phyloP scores from a whole-genome alignment of 2,113 vertebrate genomes.

The Nycticebus coucang region DNA sequence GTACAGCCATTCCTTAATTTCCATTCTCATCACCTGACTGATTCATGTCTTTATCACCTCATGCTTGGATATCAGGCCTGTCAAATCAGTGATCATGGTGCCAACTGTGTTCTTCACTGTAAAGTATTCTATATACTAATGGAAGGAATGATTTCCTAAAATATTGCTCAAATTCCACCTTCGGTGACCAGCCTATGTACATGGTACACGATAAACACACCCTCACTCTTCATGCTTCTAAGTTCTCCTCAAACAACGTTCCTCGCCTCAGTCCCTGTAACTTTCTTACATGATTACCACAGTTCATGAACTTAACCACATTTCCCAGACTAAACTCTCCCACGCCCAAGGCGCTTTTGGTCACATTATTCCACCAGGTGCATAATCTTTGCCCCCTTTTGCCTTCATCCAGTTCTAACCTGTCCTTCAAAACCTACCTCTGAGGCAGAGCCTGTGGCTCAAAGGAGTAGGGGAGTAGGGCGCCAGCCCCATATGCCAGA shows the following conservation, averaged over 20 bases:
- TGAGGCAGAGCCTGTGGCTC: too few relatives aligned
- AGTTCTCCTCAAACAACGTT: neutral
- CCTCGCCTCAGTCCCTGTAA: neutral
- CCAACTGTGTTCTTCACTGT: neutral
- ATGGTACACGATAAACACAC: neutral
- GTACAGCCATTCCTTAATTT: neutral
- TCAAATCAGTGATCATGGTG: neutral
- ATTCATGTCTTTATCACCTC: neutral
- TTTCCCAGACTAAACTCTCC: neutral
- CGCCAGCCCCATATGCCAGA: too few relatives aligned
- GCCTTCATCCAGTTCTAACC: neutral
- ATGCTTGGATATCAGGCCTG: neutral
- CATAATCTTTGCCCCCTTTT: neutral
- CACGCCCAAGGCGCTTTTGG: neutral
- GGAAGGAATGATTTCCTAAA: neutral
- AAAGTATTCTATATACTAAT: neutral
- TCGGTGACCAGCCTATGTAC: neutral
- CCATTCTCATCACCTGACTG: neutral
- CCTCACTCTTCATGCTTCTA: neutral
- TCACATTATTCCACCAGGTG: neutral
- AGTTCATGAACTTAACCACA: neutral
- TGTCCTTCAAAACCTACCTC: neutral
- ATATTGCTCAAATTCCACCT: neutral
- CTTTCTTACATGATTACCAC: neutral
- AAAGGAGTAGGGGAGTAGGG: too few relatives aligned